A percentile compares a stretch with the other conserved stretches of the same genome.
phyloP scores from a whole-genome alignment of 2,888 invertebrate genomes.

The Trachelus iudaicus region DNA sequence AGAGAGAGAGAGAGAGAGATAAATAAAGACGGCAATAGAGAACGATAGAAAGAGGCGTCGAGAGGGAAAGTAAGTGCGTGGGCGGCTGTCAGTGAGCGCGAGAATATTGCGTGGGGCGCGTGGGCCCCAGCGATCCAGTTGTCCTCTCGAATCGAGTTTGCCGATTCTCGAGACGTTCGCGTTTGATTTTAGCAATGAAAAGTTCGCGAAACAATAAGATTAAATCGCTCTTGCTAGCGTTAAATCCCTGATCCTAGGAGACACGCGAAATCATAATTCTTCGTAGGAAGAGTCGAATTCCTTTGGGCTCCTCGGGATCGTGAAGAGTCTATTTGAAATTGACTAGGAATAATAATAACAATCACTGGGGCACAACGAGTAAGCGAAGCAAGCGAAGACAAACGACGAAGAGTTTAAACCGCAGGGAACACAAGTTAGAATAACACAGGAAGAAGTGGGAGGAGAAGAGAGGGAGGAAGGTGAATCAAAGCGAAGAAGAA shows the following conservation, averaged over 20 bases:
- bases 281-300: too few relatives aligned
- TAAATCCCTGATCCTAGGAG: too few relatives aligned
- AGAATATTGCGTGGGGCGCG: constrained; percentile 39
- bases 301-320: too few relatives aligned
- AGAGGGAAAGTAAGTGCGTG: constrained; percentile 32
- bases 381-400: background rate
- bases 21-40: constrained; percentile 10
- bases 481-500: constrained; percentile 3
- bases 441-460: background rate
- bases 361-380: background rate
- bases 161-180: background rate
- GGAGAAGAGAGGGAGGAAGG: constrained; percentile 6
- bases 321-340: too few relatives aligned
- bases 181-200: too few relatives aligned
- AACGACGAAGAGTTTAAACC: background rate
- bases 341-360: too few relatives aligned
- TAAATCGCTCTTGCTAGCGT: too few relatives aligned
- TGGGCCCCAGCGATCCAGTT: constrained; percentile 17
- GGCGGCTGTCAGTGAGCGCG: constrained; percentile 48
- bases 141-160: constrained; percentile 11
- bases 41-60: background rate
- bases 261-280: too few relatives aligned
- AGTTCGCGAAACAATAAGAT: too few relatives aligned
- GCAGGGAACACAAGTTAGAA: background rate
- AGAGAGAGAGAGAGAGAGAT: constrained; percentile 8